Evolutionary conservation across 2,888 invertebrate species (phyloP).

Genomic region (Cantharis lateralis): DNA sequence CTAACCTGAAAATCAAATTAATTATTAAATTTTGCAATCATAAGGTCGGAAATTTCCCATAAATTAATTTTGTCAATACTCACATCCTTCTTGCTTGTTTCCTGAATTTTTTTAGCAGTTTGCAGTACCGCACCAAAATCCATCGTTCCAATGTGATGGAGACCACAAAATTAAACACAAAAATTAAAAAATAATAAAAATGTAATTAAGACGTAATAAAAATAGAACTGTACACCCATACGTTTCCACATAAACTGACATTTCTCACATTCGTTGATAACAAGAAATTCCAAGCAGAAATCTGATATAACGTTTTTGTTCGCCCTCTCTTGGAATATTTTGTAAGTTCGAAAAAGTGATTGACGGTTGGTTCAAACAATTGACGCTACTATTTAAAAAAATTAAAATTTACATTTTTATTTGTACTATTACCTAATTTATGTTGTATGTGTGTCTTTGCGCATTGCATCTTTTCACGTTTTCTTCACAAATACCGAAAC

Average conservation of each 20-base stretch:
- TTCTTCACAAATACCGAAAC: no score
- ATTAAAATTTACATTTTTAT: no score
- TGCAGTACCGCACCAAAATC: slow-evolving; percentile 67
- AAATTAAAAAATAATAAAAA: background rate
- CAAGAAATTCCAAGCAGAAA: background rate
- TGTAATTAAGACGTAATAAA: background rate
- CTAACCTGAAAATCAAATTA: slow-evolving; percentile 53
- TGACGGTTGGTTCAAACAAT: no score
- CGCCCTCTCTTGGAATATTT: background rate
- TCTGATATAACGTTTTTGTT: background rate
- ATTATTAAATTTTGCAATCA: background rate
- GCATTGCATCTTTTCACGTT: no score
- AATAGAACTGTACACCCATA: background rate
- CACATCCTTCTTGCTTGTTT: slow-evolving; percentile 47
- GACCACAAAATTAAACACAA: background rate
- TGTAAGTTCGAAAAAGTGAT: background rate
- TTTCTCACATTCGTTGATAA: background rate
- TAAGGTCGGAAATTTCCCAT: slow-evolving; percentile 5
- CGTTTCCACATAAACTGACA: background rate
- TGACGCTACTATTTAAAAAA: no score
- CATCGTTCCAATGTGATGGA: slow-evolving; percentile 53
- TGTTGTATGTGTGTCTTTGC: no score
- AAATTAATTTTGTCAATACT: slow-evolving; percentile 20
- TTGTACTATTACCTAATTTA: no score
- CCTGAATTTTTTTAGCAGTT: slow-evolving; percentile 66